Evolutionary conservation across 2,113 vertebrate species (phyloP).

Genomic region (Cinclus mexicanus): DNA sequence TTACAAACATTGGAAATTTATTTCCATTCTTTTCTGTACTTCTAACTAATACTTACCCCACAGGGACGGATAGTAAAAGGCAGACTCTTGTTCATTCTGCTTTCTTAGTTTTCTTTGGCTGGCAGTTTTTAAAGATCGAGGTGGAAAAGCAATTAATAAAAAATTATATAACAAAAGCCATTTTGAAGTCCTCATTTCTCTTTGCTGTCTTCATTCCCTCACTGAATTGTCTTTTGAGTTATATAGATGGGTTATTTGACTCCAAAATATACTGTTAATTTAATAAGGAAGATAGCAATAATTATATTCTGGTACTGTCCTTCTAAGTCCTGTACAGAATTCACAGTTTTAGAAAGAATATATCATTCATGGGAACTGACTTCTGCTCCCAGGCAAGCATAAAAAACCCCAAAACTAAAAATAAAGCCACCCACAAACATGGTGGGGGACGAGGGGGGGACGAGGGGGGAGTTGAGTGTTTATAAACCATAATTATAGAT

Average conservation of each 20-base stretch:
- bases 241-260: neutral
- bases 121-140: neutral
- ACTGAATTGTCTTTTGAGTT: neutral
- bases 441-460: accelerated
- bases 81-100: slow-evolving; percentile 30
- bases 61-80: neutral
- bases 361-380: neutral
- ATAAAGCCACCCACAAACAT: no score
- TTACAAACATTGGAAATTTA: slow-evolving; percentile 45
- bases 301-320: neutral
- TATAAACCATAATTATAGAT: neutral
- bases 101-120: neutral
- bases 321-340: neutral
- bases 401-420: neutral
- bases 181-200: neutral
- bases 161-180: neutral
- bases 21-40: slow-evolving; percentile 33
- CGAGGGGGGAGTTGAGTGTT: no score
- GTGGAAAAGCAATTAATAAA: neutral
- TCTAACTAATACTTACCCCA: slow-evolving; percentile 47
- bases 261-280: neutral
- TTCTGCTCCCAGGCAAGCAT: neutral
- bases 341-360: neutral
- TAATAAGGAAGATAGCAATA: neutral
- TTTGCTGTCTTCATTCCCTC: neutral